These are phyloP conservation scores for Euplagia quadripunctaria DNA, from an alignment of 2,888 invertebrate genomes.

Conservation along the genomic window DNA sequence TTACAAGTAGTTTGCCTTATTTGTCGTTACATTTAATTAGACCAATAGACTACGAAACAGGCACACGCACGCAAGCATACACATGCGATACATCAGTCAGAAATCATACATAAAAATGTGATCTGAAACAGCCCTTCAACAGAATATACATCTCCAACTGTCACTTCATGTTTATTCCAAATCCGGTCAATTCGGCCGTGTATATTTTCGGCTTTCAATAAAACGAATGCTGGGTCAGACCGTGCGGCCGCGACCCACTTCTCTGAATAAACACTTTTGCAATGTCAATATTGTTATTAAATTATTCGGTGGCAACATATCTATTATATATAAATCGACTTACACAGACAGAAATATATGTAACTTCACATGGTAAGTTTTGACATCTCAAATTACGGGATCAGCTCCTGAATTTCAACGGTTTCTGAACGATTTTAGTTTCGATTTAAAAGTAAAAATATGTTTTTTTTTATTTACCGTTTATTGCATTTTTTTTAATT, in stretches of 20 bases:
- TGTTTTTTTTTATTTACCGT: no score
- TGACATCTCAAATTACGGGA: no score
- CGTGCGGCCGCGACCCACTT: slow-evolving; percentile 18
- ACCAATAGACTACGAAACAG: no score
- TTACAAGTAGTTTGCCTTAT: no score
- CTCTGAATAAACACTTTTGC: slow-evolving; percentile 15
- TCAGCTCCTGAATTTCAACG: no score
- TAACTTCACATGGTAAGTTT: neutral
- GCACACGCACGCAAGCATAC: neutral
- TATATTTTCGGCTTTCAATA: slow-evolving; percentile 13
- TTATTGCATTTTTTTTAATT: no score
- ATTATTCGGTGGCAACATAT: neutral
- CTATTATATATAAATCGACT: neutral
- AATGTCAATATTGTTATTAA: slow-evolving; percentile 7
- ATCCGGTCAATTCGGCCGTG: slow-evolving; percentile 1
- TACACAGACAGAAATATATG: neutral
- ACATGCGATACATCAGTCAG: neutral
- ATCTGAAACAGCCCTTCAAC: neutral
- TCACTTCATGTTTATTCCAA: slow-evolving; percentile 3
- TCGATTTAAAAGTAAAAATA: no score
- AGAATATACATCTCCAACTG: neutral
- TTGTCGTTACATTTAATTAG: no score
- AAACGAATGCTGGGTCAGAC: slow-evolving; percentile 6
- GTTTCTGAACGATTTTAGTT: no score
- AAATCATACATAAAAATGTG: neutral